Percentiles rank a stretch among this genome's conserved stretches.
Evolutionary conservation across 2,797 vertebrate genomes (phyloP).

Genomic region (Acipenser ruthenus): DNA sequence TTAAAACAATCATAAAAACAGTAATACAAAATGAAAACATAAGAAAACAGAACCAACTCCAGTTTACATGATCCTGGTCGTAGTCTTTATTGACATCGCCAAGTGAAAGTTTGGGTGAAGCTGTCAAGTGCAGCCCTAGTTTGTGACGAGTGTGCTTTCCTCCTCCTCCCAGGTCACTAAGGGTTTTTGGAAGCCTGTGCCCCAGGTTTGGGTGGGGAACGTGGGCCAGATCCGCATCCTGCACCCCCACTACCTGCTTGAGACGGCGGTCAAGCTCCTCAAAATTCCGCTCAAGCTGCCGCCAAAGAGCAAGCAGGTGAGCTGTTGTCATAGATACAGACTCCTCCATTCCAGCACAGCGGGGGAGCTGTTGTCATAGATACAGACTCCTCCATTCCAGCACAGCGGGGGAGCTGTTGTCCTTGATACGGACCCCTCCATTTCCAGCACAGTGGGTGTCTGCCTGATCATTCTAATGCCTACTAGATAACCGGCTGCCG

Average conservation of each 20-base stretch:
- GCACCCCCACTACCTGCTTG: constrained; percentile 80
- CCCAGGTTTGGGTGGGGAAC: constrained; percentile 77
- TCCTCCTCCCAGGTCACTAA: constrained; percentile 58
- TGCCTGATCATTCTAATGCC: too few species aligned
- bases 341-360: background rate
- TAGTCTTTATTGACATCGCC: too few species aligned
- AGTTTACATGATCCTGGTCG: too few species aligned
- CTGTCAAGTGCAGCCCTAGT: too few species aligned
- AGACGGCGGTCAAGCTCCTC: constrained; percentile 77
- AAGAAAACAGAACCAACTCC: too few species aligned
- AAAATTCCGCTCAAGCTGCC: constrained; percentile 55
- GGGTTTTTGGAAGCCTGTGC: constrained; percentile 89
- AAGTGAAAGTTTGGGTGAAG: background rate
- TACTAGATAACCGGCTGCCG: too few species aligned
- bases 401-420: background rate
- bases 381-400: background rate
- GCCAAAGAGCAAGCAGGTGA: constrained; percentile 68
- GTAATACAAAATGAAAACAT: too few species aligned
- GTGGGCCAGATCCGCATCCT: constrained; percentile 70
- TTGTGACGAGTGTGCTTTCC: background rate
- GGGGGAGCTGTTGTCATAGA: background rate
- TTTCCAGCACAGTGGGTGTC: too few species aligned
- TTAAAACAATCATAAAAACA: too few species aligned
- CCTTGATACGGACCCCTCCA: too few species aligned
- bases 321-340: background rate